Percentiles rank a stretch among this genome's conserved stretches.
Evolutionary conservation across 2,797 vertebrate genomes (phyloP).

Genomic region (Schizothorax lantsangensis): DNA sequence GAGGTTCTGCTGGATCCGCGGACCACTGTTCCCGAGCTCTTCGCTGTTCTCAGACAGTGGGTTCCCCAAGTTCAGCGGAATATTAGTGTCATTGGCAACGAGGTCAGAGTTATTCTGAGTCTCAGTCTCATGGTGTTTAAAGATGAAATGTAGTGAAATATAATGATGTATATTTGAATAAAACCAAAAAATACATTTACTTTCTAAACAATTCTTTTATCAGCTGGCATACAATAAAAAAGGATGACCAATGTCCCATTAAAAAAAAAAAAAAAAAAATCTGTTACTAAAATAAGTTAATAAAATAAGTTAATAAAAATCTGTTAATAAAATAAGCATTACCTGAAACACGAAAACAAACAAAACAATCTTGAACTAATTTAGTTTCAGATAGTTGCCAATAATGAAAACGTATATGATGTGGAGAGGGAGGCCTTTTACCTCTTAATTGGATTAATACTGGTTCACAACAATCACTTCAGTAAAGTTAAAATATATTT

Average conservation of each 20-base stretch:
- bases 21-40: conserved; percentile 94
- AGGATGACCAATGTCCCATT: background rate
- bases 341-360: background rate
- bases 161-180: background rate
- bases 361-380: no score
- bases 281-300: background rate
- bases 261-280: no score
- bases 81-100: conserved; percentile 90
- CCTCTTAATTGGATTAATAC: background rate
- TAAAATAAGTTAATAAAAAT: no score
- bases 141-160: background rate
- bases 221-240: background rate
- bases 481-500: background rate
- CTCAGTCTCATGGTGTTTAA: background rate
- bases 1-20: conserved; percentile 89
- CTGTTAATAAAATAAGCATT: background rate
- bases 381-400: no score
- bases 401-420: no score
- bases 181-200: background rate
- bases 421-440: background rate
- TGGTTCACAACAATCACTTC: no score
- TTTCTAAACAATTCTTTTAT: background rate
- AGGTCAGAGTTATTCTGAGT: conserved; percentile 77
- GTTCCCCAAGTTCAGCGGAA: conserved; percentile 98
- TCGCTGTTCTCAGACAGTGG: conserved; percentile 97